These are phyloP conservation scores for Wasmannia auropunctata DNA, from an alignment of 1,140 invertebrate genomes.

Conservation along the genomic window DNA sequence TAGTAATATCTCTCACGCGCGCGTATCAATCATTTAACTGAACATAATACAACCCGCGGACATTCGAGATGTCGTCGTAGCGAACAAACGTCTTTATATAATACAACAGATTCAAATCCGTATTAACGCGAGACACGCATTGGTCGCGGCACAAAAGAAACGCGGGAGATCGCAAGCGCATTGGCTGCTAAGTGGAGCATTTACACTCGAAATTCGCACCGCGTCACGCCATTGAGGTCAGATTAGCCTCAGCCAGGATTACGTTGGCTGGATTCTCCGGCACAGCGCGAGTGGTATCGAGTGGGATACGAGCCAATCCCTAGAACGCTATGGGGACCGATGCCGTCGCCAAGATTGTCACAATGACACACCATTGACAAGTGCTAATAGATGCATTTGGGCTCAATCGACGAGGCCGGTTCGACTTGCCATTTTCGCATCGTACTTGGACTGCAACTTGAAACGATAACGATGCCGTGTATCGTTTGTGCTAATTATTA, in stretches of 20 bases:
- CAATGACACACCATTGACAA: slow-evolving; percentile 53
- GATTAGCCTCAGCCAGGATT: slow-evolving; percentile 81
- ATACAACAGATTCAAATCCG: slow-evolving; percentile 34
- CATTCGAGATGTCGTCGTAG: not conserved
- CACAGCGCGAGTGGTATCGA: slow-evolving; percentile 68
- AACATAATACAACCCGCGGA: not conserved
- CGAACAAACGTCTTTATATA: not conserved
- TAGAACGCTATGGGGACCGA: slow-evolving; percentile 16
- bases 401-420: not conserved
- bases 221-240: slow-evolving; percentile 75
- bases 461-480: not conserved
- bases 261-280: slow-evolving; percentile 56
- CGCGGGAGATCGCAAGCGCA: not conserved
- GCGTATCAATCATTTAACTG: not conserved
- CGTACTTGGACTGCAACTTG: not conserved
- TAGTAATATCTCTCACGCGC: not conserved
- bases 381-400: slow-evolving; percentile 30
- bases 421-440: not conserved
- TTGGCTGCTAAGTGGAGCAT: slow-evolving; percentile 74
- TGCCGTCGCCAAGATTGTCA: slow-evolving; percentile 18
- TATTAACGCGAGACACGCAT: slow-evolving; percentile 42
- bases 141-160: slow-evolving; percentile 27
- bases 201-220: slow-evolving; percentile 75
- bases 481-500: not conserved
- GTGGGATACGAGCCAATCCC: slow-evolving; percentile 70